phyloP scores from a whole-genome alignment of 2,888 invertebrate species.

The Parelbella ahira region DNA sequence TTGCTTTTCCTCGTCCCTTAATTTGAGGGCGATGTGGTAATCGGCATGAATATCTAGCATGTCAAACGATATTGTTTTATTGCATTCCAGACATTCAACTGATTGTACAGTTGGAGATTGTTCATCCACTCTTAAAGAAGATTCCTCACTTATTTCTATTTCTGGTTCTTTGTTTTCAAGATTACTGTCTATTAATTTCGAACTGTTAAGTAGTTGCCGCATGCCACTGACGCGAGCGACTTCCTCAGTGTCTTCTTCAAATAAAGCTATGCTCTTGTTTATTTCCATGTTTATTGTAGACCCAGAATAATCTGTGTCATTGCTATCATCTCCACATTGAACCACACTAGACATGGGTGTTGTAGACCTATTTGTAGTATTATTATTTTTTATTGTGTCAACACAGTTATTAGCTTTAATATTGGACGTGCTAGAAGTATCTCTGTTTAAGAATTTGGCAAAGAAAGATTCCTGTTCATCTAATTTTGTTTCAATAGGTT shows the following conservation, averaged over 20 bases:
- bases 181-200: conserved; percentile 34
- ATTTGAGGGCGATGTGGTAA: conserved; percentile 85
- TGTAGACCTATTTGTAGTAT: conserved; percentile 33
- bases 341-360: conserved; percentile 50
- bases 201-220: conserved; percentile 51
- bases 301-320: conserved; percentile 62
- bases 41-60: conserved; percentile 86
- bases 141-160: conserved; percentile 24
- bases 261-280: conserved; percentile 67
- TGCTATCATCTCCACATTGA: conserved; percentile 57
- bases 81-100: conserved; percentile 83
- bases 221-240: conserved; percentile 52
- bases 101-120: conserved; percentile 30
- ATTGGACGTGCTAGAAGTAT: conserved; percentile 27
- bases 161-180: no score
- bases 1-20: conserved; percentile 80
- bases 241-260: conserved; percentile 60
- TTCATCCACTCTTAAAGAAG: not conserved
- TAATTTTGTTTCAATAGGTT: conserved; percentile 44
- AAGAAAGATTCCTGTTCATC: conserved; percentile 73
- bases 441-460: conserved; percentile 54
- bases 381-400: conserved; percentile 26
- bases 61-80: conserved; percentile 74
- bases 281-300: conserved; percentile 74
- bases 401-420: not conserved